phyloP scores from a whole-genome alignment of 1,140 invertebrate species.

The Drosophila kanapiae region DNA sequence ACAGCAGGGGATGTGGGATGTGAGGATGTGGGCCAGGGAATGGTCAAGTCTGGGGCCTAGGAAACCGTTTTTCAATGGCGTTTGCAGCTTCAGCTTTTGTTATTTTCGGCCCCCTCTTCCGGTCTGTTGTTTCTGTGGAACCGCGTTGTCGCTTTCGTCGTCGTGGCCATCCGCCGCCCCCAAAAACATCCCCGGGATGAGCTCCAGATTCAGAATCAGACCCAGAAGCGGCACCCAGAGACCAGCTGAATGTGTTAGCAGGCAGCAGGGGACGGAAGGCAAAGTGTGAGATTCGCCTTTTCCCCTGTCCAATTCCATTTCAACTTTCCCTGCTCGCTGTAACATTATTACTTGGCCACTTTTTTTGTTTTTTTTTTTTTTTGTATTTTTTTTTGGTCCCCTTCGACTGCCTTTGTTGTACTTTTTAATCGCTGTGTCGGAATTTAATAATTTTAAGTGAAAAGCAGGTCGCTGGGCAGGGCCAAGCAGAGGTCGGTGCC shows the following conservation, averaged over 20 bases:
- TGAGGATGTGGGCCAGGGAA: conserved; percentile 9
- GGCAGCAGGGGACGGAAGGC: neutral
- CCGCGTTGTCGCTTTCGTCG: neutral
- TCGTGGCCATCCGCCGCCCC: neutral
- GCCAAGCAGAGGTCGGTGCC: neutral
- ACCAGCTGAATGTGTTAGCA: conserved; percentile 1
- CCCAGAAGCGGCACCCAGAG: neutral
- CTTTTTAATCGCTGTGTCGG: conserved; percentile 59
- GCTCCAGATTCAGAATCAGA: conserved; percentile 3
- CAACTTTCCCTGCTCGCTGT: conserved; percentile 40
- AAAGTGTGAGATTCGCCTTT: conserved; percentile 12
- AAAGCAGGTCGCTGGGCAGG: conserved; percentile 26
- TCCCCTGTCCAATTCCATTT: conserved; percentile 56
- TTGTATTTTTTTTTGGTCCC: neutral
- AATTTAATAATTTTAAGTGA: conserved; percentile 77
- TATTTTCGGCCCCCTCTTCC: conserved; percentile 25
- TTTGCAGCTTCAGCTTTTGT: conserved; percentile 33
- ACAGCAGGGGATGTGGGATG: conserved; percentile 5
- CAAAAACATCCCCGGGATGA: conserved; percentile 6
- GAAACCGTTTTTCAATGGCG: conserved; percentile 43
- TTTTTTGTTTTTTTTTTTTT: neutral
- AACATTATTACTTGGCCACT: conserved; percentile 24
- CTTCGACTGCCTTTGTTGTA: conserved; percentile 12
- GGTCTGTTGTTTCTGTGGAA: conserved; percentile 9
- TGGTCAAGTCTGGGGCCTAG: conserved; percentile 40